Percentiles rank a stretch among this genome's conserved stretches.
phyloP scores from a whole-genome alignment of 2,888 invertebrate species.

The Yponomeuta sedellus region DNA sequence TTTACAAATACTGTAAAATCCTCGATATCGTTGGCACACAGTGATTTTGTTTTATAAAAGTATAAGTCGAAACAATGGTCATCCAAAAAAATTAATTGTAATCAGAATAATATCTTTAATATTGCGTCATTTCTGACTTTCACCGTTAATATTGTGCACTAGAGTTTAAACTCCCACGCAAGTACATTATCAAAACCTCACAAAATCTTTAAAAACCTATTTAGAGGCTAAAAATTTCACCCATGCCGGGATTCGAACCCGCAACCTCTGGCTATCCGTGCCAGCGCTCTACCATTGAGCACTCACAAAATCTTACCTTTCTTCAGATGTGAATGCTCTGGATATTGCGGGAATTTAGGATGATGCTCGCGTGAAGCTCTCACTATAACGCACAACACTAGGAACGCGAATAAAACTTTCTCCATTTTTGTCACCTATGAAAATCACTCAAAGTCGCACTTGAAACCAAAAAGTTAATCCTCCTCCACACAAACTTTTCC shows the following conservation, averaged over 20 bases:
- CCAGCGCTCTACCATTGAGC: too few relatives aligned
- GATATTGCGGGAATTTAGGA: constrained; percentile 49
- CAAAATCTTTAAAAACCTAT: too few relatives aligned
- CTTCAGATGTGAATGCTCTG: constrained; percentile 23
- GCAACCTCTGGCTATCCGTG: too few relatives aligned
- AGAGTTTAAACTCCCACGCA: background rate
- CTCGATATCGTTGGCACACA: too few relatives aligned
- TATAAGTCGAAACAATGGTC: background rate
- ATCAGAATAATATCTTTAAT: background rate
- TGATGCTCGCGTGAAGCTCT: constrained; percentile 39
- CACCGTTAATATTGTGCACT: background rate
- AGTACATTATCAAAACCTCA: background rate
- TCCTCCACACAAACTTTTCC: background rate
- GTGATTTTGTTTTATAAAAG: too few relatives aligned
- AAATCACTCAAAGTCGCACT: constrained; percentile 30
- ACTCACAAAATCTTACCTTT: constrained; percentile 35
- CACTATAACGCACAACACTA: constrained; percentile 46
- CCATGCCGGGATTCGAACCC: too few relatives aligned
- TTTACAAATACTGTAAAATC: too few relatives aligned
- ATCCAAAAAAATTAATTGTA: background rate
- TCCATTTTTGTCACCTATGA: constrained; percentile 39
- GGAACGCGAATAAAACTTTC: constrained; percentile 43
- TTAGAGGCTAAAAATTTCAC: too few relatives aligned
- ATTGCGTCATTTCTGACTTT: constrained; percentile 12
- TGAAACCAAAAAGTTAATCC: background rate